Evolutionary conservation across 2,888 invertebrate genomes (phyloP).

Genomic region (Deroplatys truncata): DNA sequence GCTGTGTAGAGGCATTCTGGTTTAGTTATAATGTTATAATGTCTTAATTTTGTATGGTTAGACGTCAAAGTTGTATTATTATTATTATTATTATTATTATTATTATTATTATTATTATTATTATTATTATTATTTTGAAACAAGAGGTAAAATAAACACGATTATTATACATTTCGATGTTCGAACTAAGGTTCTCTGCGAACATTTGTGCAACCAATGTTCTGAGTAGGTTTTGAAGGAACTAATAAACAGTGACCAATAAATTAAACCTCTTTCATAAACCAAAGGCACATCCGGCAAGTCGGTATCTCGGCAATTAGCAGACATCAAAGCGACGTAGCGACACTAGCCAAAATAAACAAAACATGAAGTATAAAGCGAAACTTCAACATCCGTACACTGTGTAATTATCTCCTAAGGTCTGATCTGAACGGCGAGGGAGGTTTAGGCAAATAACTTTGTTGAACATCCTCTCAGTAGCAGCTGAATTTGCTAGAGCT

Average conservation of each 20-base stretch:
- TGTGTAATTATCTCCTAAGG: background rate
- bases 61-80: no score
- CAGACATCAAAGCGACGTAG: background rate
- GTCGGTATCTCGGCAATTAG: background rate
- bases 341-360: background rate
- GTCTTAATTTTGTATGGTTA: no score
- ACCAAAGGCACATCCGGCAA: background rate
- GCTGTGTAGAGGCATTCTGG: no score
- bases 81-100: no score
- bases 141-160: no score
- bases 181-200: no score
- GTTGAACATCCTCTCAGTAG: background rate
- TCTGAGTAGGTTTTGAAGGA: no score
- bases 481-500: background rate
- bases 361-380: background rate
- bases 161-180: no score
- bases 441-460: background rate
- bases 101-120: no score
- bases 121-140: no score
- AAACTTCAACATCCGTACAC: background rate
- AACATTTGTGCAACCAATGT: no score
- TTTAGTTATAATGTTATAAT: no score
- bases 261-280: background rate
- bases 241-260: background rate
- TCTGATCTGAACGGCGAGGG: background rate